Conservation (phyloP, 2,113 vertebrate genomes). For the Tychaedon coryphoeus region DNA sequence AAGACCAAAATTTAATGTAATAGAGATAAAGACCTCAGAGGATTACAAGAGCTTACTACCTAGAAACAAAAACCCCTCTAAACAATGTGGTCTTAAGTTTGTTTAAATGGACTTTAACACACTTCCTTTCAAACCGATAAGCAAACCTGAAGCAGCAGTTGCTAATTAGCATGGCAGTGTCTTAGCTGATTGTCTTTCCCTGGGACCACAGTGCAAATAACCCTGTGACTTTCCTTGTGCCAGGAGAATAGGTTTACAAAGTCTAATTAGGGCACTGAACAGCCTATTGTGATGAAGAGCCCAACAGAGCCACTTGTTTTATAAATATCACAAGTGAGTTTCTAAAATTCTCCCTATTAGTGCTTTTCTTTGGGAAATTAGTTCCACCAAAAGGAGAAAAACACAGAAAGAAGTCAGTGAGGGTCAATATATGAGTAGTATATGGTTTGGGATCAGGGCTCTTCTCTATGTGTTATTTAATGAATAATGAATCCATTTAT, state of each 20-base stretch:
- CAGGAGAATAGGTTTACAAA: background rate
- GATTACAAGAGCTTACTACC: background rate
- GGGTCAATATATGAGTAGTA: background rate
- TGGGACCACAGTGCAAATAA: background rate
- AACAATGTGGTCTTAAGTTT: background rate
- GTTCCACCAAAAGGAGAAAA: background rate
- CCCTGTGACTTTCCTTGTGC: background rate
- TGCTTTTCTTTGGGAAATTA: background rate
- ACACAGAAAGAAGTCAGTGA: background rate
- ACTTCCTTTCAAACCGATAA: background rate
- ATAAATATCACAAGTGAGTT: background rate
- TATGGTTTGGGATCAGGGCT: background rate
- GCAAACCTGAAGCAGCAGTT: background rate
- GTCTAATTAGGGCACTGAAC: background rate
- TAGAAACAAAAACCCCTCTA: background rate
- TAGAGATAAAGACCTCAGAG: background rate
- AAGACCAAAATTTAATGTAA: background rate
- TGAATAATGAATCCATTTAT: background rate
- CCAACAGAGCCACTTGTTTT: fast-evolving
- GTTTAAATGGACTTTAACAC: background rate
- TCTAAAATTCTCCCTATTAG: background rate
- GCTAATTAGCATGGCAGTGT: background rate
- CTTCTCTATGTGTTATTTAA: background rate
- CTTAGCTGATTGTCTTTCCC: background rate
- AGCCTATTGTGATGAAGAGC: background rate